These are phyloP conservation scores for Lethrus apterus DNA, from an alignment of 1,140 invertebrate genomes.

Conservation along the genomic window DNA sequence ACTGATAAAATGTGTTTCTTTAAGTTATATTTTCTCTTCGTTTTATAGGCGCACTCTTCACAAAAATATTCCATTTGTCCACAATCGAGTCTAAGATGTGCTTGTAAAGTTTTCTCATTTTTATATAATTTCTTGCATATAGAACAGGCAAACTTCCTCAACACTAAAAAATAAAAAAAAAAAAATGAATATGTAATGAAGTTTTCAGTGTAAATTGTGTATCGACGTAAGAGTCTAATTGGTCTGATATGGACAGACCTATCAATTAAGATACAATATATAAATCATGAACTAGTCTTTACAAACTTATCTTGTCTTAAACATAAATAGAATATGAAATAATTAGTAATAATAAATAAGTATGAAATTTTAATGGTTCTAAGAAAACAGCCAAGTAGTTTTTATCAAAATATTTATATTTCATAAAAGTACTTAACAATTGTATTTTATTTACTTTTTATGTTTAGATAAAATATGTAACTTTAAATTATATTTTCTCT, in stretches of 20 bases:
- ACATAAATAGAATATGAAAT: too few relatives aligned
- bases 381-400: too few relatives aligned
- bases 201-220: background rate
- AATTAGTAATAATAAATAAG: too few relatives aligned
- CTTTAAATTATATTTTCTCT: constrained; percentile 9
- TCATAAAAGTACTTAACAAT: too few relatives aligned
- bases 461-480: constrained; percentile 7
- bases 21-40: constrained; percentile 7
- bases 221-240: background rate
- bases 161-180: constrained; percentile 3
- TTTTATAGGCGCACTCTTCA: constrained; percentile 7
- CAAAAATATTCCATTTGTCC: constrained; percentile 7
- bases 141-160: background rate
- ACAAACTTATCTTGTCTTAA: too few relatives aligned
- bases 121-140: constrained; percentile 4
- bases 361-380: too few relatives aligned
- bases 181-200: background rate
- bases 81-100: constrained; percentile 5
- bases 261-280: too few relatives aligned
- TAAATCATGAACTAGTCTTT: too few relatives aligned
- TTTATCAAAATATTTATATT: too few relatives aligned
- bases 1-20: constrained; percentile 7
- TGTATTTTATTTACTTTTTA: too few relatives aligned
- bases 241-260: too few relatives aligned
- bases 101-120: constrained; percentile 4